phyloP scores from a whole-genome alignment of 1,140 invertebrate genomes.

The Drosophila persimilis region DNA sequence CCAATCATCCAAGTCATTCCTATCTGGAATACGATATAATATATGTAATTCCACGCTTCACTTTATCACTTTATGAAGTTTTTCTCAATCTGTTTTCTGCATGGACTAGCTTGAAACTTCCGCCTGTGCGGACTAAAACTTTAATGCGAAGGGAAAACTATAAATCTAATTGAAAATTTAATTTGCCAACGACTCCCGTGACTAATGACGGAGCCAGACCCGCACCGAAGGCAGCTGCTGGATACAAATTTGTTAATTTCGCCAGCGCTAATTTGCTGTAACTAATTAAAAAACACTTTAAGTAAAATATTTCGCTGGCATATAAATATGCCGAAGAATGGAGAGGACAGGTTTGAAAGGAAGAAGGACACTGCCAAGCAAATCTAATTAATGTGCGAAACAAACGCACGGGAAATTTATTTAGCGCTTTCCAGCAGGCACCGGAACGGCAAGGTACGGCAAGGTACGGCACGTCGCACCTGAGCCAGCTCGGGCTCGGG shows the following conservation, averaged over 20 bases:
- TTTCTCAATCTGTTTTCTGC: slow-evolving; percentile 1
- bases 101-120: slow-evolving; percentile 3
- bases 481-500: background rate
- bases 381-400: slow-evolving; percentile 67
- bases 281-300: slow-evolving; percentile 79
- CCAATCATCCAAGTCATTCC: background rate
- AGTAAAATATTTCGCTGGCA: slow-evolving; percentile 52
- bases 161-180: slow-evolving; percentile 77
- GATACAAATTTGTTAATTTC: slow-evolving; percentile 50
- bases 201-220: slow-evolving; percentile 10
- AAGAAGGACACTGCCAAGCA: slow-evolving; percentile 9
- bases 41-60: background rate
- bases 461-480: slow-evolving; percentile 16
- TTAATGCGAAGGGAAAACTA: slow-evolving; percentile 44
- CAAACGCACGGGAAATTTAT: slow-evolving; percentile 52
- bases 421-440: slow-evolving; percentile 18
- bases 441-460: background rate
- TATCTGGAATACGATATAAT: background rate
- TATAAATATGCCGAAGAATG: slow-evolving; percentile 48
- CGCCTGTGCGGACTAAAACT: slow-evolving; percentile 30
- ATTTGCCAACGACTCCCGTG: slow-evolving; percentile 37
- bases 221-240: slow-evolving; percentile 23
- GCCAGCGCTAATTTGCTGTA: slow-evolving; percentile 58
- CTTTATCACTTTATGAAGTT: background rate
- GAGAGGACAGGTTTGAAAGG: slow-evolving; percentile 2